A percentile compares a stretch with the other conserved stretches of the same genome.
Evolutionary conservation across 1,140 invertebrate species (phyloP).

Genomic region (Armadillidium nasatum): DNA sequence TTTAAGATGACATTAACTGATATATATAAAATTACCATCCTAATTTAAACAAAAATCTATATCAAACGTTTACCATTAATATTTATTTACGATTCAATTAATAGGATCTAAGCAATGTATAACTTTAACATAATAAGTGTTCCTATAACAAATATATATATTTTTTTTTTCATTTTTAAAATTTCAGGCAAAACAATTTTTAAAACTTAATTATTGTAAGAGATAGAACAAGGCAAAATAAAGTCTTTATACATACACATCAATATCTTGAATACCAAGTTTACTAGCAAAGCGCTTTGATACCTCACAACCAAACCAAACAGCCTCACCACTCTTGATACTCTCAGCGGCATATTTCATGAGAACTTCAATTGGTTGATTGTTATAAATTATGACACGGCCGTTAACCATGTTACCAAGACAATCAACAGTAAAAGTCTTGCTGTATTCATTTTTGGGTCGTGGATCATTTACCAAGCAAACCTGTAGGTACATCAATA

Average conservation of each 20-base stretch:
- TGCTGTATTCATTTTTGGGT: slow-evolving; percentile 65
- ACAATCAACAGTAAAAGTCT: slow-evolving; percentile 79
- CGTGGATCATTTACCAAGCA: slow-evolving; percentile 82
- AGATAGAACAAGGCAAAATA: neutral
- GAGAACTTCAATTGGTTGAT: slow-evolving; percentile 72
- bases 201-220: neutral
- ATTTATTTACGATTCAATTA: too few relatives aligned
- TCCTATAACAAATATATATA: too few relatives aligned
- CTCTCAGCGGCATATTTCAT: slow-evolving; percentile 67
- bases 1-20: too few relatives aligned
- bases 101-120: too few relatives aligned
- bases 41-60: too few relatives aligned
- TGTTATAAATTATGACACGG: slow-evolving; percentile 72
- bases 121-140: too few relatives aligned
- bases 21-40: too few relatives aligned
- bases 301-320: slow-evolving; percentile 92
- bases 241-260: slow-evolving; percentile 58
- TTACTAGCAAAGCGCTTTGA: slow-evolving; percentile 72
- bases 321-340: slow-evolving; percentile 72
- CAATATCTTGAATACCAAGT: slow-evolving; percentile 71
- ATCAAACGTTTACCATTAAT: too few relatives aligned
- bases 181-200: neutral
- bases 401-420: slow-evolving; percentile 79
- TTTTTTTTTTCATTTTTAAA: neutral
- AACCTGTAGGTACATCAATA: slow-evolving; percentile 53